These are phyloP conservation scores for Oryzias melastigma DNA, from an alignment of 2,113 vertebrate species.

Conservation along the genomic window DNA sequence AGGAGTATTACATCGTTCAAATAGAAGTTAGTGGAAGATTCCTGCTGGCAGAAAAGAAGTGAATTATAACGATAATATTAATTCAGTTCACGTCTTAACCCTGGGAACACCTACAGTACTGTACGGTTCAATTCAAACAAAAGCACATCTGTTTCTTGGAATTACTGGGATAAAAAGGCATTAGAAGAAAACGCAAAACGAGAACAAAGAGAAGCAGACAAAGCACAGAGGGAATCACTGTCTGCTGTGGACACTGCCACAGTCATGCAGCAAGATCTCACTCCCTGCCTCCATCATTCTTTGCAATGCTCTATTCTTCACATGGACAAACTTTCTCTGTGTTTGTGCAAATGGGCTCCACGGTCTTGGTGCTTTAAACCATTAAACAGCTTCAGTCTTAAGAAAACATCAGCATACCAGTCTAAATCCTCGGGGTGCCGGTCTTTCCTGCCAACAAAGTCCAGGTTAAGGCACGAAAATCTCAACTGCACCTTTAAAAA, in stretches of 20 bases:
- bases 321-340: slow-evolving; percentile 48
- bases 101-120: slow-evolving; percentile 45
- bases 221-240: slow-evolving; percentile 68
- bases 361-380: slow-evolving; percentile 18
- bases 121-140: slow-evolving; percentile 61
- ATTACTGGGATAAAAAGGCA: slow-evolving; percentile 37
- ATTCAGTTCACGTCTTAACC: slow-evolving; percentile 34
- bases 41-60: slow-evolving; percentile 5
- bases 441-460: slow-evolving; percentile 8
- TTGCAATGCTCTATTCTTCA: slow-evolving; percentile 57
- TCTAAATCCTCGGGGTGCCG: slow-evolving; percentile 27
- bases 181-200: slow-evolving; percentile 33
- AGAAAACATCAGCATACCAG: slow-evolving; percentile 47
- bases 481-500: background rate
- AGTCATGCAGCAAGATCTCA: slow-evolving; percentile 61
- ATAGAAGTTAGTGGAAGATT: slow-evolving; percentile 4
- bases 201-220: slow-evolving; percentile 47
- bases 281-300: slow-evolving; percentile 61
- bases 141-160: slow-evolving; percentile 52
- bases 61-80: slow-evolving; percentile 17
- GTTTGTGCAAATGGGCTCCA: slow-evolving; percentile 31
- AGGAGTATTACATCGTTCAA: slow-evolving; percentile 3
- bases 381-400: slow-evolving; percentile 8
- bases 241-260: slow-evolving; percentile 64
- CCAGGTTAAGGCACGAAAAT: background rate